These are phyloP conservation scores for Boleophthalmus pectinirostris DNA, from an alignment of 2,113 vertebrate genomes.

Conservation along the genomic window DNA sequence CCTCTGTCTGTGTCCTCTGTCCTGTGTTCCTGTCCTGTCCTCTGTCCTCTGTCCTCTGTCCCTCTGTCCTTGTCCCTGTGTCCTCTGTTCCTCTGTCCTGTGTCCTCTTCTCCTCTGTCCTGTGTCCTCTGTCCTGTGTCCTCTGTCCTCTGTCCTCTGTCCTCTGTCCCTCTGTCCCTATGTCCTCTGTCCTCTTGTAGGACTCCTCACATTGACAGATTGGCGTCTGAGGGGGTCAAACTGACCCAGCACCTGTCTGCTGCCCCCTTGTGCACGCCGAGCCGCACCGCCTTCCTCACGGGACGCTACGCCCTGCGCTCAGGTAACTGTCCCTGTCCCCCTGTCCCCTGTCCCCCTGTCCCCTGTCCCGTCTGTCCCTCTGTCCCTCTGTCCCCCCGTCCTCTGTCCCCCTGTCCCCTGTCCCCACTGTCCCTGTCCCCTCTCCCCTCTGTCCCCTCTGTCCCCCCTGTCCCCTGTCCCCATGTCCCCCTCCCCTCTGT, in stretches of 20 bases:
- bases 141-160: neutral
- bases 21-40: too few species aligned
- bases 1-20: too few species aligned
- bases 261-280: constrained; percentile 79
- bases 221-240: constrained; percentile 77
- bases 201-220: constrained; percentile 78
- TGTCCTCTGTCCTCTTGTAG: constrained; percentile 35
- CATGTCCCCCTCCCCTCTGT: too few species aligned
- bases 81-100: too few species aligned
- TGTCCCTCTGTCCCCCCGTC: too few species aligned
- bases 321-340: constrained; percentile 59
- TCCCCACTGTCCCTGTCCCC: too few species aligned
- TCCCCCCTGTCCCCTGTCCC: too few species aligned
- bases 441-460: too few species aligned
- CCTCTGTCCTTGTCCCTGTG: too few species aligned
- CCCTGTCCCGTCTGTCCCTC: too few species aligned
- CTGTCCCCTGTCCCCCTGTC: neutral
- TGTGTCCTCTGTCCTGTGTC: too few species aligned
- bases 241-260: constrained; percentile 80
- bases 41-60: neutral
- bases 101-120: constrained; percentile 51
- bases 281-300: constrained; percentile 77
- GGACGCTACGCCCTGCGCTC: constrained; percentile 78
- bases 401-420: neutral
- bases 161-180: too few species aligned